These are phyloP conservation scores for Danionella dracula DNA, from an alignment of 2,797 vertebrate species.

Conservation along the genomic window DNA sequence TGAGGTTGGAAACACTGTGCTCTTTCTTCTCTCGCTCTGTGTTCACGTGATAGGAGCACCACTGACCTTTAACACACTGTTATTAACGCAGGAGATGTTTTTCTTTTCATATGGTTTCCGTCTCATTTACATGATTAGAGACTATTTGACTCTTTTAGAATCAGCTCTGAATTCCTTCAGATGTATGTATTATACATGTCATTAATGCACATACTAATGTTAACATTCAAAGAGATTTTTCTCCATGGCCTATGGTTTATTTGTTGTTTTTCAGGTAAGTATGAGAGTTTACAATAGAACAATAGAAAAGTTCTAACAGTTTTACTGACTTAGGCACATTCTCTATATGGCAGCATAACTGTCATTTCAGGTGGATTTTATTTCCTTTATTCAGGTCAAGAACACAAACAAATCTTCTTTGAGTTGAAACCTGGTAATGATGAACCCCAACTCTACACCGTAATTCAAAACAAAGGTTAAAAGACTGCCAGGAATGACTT, in stretches of 20 bases:
- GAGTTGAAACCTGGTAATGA: background rate
- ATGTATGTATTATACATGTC: background rate
- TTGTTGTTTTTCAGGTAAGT: background rate
- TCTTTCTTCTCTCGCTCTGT: slow-evolving; percentile 18
- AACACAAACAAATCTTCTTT: background rate
- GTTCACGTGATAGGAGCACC: slow-evolving; percentile 33
- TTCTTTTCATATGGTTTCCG: slow-evolving; percentile 1
- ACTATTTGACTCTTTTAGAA: background rate
- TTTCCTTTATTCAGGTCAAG: background rate
- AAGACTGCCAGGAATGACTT: slow-evolving; percentile 4
- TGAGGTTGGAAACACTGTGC: slow-evolving; percentile 36
- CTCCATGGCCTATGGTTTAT: background rate
- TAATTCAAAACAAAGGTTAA: slow-evolving; percentile 1
- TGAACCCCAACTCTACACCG: background rate
- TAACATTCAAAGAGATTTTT: background rate
- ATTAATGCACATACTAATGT: background rate
- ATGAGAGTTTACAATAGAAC: background rate
- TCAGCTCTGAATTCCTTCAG: background rate
- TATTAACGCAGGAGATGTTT: slow-evolving; percentile 37
- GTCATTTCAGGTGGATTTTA: background rate
- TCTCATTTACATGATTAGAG: slow-evolving; percentile 24
- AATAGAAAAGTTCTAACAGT: background rate
- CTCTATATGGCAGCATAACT: background rate
- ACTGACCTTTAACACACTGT: slow-evolving; percentile 45
- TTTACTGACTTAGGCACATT: background rate